Evolutionary conservation across 1,140 invertebrate genomes (phyloP).

Genomic region (Drosophila oshimai): DNA sequence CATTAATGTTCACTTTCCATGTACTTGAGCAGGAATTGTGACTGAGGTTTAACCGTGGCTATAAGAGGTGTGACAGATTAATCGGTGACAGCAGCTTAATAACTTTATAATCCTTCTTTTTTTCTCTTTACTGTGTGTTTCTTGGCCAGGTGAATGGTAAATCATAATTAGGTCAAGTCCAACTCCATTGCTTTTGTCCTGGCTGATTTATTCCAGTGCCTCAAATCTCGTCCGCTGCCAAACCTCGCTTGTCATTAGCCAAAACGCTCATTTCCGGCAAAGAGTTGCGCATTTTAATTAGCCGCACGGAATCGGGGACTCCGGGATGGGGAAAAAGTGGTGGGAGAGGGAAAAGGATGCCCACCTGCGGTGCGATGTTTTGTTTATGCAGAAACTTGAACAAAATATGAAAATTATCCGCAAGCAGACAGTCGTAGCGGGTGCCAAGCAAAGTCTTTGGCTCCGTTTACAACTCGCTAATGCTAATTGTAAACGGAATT

Average conservation of each 20-base stretch:
- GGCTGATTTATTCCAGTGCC: conserved; percentile 65
- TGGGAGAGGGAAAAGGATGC: conserved; percentile 4
- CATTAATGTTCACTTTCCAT: conserved; percentile 67
- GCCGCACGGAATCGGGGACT: conserved; percentile 36
- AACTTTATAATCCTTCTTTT: neutral
- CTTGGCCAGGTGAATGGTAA: neutral
- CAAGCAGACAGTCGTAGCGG: conserved; percentile 17
- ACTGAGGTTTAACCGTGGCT: conserved; percentile 3
- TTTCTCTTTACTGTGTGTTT: neutral
- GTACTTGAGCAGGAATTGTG: conserved; percentile 60
- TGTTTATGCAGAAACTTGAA: conserved; percentile 68
- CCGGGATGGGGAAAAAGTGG: neutral
- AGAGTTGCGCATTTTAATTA: conserved; percentile 81
- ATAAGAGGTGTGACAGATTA: conserved; percentile 34
- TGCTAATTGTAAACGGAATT: conserved; percentile 82
- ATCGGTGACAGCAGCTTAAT: conserved; percentile 17
- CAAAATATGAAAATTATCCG: conserved; percentile 72
- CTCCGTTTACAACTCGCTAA: conserved; percentile 73
- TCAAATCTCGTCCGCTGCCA: conserved; percentile 21
- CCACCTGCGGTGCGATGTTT: conserved; percentile 63
- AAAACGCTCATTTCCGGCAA: conserved; percentile 78
- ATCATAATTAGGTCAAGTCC: conserved; percentile 40
- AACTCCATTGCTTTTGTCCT: neutral
- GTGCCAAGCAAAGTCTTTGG: conserved; percentile 22
- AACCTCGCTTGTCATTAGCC: conserved; percentile 63